Percentiles rank a stretch among this genome's conserved stretches.
These are phyloP conservation scores for Falco concolor DNA, from an alignment of 2,797 vertebrate genomes.

Conservation along the genomic window DNA sequence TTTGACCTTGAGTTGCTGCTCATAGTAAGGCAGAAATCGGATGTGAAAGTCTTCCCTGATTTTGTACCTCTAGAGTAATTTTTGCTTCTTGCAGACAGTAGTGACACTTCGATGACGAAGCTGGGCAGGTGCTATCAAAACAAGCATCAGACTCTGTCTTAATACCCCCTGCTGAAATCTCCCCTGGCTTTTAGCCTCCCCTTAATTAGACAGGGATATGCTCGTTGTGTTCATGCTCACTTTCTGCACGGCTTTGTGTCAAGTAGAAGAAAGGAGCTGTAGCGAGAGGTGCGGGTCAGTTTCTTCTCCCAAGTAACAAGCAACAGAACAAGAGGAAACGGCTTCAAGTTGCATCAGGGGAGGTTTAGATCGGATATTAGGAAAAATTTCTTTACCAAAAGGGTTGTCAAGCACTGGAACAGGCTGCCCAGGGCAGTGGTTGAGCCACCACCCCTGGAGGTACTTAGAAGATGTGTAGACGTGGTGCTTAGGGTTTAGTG, in stretches of 20 bases:
- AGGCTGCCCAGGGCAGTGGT: too few species aligned
- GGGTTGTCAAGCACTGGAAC: too few species aligned
- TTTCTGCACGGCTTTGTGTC: not conserved
- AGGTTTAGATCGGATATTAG: too few species aligned
- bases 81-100: not conserved
- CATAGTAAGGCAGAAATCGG: not conserved
- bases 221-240: not conserved
- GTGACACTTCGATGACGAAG: not conserved
- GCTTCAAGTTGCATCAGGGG: too few species aligned
- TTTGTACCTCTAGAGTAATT: not conserved
- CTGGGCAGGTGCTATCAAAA: not conserved
- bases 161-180: not conserved
- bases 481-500: too few species aligned
- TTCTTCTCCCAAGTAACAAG: too few species aligned
- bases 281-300: too few species aligned
- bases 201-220: not conserved
- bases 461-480: too few species aligned
- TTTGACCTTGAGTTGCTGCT: not conserved
- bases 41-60: not conserved
- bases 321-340: too few species aligned
- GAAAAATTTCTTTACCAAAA: too few species aligned
- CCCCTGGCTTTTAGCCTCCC: not conserved
- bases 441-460: too few species aligned
- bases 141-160: not conserved
- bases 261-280: not conserved